Evolutionary conservation across 2,888 invertebrate species (phyloP).

Genomic region (Hydroisotoma schaefferi): DNA sequence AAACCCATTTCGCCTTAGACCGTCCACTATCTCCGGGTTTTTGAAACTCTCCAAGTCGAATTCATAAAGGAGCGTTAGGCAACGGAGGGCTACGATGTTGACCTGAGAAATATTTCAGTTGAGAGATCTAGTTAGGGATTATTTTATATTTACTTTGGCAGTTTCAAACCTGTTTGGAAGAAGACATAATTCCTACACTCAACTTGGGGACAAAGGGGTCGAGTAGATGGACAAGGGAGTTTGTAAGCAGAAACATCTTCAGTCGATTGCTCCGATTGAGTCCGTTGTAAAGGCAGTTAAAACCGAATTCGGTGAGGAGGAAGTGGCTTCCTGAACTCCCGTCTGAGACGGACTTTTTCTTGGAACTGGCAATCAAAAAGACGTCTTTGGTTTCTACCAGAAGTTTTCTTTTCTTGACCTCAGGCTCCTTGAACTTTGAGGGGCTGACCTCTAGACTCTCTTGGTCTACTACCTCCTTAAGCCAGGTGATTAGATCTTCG

Average conservation of each 20-base stretch:
- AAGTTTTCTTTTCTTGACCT: slow-evolving; percentile 27
- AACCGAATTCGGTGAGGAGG: slow-evolving; percentile 30
- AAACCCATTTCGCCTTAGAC: slow-evolving; percentile 30
- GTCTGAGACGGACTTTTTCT: slow-evolving; percentile 25
- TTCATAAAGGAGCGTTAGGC: slow-evolving; percentile 27
- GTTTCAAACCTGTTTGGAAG: slow-evolving; percentile 31
- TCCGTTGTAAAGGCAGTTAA: slow-evolving; percentile 35
- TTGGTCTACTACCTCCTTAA: slow-evolving; percentile 23
- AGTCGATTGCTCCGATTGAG: slow-evolving; percentile 28
- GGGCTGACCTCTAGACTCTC: slow-evolving; percentile 7
- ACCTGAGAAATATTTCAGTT: slow-evolving; percentile 22
- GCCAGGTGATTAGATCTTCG: slow-evolving; percentile 30
- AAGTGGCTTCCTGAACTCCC: slow-evolving; percentile 26
- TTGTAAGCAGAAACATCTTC: slow-evolving; percentile 6
- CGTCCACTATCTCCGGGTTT: slow-evolving; percentile 27
- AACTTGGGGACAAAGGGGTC: slow-evolving; percentile 28
- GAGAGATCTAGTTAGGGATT: not conserved
- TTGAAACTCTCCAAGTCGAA: slow-evolving; percentile 31
- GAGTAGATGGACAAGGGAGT: slow-evolving; percentile 12
- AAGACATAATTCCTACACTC: slow-evolving; percentile 28
- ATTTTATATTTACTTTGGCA: not conserved
- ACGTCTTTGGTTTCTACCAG: slow-evolving; percentile 31
- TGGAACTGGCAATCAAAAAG: slow-evolving; percentile 20
- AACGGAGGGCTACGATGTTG: slow-evolving; percentile 33
- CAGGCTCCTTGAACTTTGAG: not conserved